Conservation (phyloP, 2,113 vertebrate species). For the Aphyosemion australe region DNA sequence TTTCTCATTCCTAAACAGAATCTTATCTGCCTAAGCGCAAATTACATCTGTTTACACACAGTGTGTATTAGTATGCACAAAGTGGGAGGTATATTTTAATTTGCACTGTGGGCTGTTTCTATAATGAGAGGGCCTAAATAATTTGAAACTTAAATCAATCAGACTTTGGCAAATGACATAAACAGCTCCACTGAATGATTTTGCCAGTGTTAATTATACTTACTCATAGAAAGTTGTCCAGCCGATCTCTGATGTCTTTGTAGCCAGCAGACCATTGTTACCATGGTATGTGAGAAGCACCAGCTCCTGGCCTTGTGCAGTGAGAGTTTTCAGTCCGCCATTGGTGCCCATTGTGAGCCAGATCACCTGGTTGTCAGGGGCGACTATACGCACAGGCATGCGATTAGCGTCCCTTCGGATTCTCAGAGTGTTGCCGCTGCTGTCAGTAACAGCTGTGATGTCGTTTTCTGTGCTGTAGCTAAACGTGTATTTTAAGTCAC, state of each 20-base stretch:
- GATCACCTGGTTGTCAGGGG: conserved; percentile 96
- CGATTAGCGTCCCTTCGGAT: conserved; percentile 91
- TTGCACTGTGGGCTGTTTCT: conserved; percentile 10
- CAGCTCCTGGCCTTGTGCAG: conserved; percentile 91
- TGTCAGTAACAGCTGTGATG: conserved; percentile 90
- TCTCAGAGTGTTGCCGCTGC: conserved; percentile 92
- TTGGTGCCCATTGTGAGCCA: conserved; percentile 95
- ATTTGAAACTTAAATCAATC: conserved; percentile 18
- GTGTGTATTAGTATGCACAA: conserved; percentile 30
- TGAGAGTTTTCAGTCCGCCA: conserved; percentile 91
- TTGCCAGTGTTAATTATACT: conserved; percentile 69
- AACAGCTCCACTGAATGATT: conserved; percentile 10
- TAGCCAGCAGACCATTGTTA: conserved; percentile 93
- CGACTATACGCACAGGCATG: conserved; percentile 93
- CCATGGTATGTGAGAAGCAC: conserved; percentile 96
- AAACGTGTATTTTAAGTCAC: conserved; percentile 93
- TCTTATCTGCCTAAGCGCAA: background rate
- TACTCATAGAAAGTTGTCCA: conserved; percentile 99
- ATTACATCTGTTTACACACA: conserved; percentile 16
- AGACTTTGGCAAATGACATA: background rate
- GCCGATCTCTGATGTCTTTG: conserved; percentile 94
- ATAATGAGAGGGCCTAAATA: conserved; percentile 12
- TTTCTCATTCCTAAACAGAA: conserved; percentile 8
- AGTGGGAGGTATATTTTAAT: conserved; percentile 24
- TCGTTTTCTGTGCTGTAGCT: conserved; percentile 97